These are phyloP conservation scores for Synergus laeviventris DNA, from an alignment of 2,888 invertebrate genomes.

Conservation along the genomic window DNA sequence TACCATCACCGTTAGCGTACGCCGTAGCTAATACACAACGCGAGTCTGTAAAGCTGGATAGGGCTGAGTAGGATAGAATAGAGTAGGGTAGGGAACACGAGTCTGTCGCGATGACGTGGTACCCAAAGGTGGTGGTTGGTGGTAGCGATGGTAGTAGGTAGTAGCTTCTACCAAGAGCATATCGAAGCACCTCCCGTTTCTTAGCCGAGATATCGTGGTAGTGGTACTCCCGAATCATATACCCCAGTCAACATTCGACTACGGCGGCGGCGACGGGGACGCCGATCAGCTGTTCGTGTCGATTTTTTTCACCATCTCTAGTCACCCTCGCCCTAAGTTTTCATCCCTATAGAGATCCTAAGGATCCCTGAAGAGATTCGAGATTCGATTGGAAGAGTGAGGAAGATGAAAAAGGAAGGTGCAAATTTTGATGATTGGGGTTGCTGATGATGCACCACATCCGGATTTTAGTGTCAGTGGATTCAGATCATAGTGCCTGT, in stretches of 20 bases:
- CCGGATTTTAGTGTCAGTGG: not conserved
- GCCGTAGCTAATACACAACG: constrained; percentile 16
- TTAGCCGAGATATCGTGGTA: constrained; percentile 33
- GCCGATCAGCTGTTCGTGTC: constrained; percentile 52
- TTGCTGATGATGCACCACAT: not conserved
- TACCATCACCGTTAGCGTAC: constrained; percentile 38
- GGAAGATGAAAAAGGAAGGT: not conserved
- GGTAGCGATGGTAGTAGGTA: constrained; percentile 59
- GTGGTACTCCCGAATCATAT: constrained; percentile 26
- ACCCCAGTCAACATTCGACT: constrained; percentile 26
- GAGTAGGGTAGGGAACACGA: constrained; percentile 39
- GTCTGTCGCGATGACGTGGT: constrained; percentile 38
- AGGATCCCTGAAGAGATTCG: not conserved
- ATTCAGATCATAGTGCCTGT: not conserved
- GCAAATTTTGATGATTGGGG: not conserved
- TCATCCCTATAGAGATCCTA: not conserved
- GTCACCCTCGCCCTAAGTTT: not conserved
- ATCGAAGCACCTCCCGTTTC: constrained; percentile 65
- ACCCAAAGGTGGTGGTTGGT: constrained; percentile 57
- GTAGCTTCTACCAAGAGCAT: constrained; percentile 63
- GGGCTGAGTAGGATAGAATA: constrained; percentile 33
- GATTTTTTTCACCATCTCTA: constrained; percentile 13
- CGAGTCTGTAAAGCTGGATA: constrained; percentile 40
- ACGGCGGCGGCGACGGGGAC: constrained; percentile 23
- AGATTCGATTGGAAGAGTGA: not conserved